phyloP scores from a whole-genome alignment of 2,888 invertebrate species.

The Phengaris alcon region DNA sequence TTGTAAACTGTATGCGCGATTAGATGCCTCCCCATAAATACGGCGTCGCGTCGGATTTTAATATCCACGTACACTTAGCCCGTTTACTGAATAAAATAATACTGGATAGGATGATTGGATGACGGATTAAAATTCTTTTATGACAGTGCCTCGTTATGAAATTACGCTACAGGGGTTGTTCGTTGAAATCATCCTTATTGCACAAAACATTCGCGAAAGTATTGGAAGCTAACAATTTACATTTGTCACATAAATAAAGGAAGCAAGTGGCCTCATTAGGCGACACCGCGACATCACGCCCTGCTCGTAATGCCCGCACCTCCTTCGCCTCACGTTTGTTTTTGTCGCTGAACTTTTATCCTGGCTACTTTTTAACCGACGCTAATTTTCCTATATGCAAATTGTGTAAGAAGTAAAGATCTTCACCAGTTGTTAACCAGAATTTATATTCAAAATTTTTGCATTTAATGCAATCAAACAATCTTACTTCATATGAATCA shows the following conservation, averaged over 20 bases:
- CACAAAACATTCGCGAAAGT: conserved; percentile 65
- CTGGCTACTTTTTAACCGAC: conserved; percentile 41
- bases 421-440: too few species aligned
- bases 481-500: too few species aligned
- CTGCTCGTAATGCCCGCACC: conserved; percentile 46
- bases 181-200: conserved; percentile 44
- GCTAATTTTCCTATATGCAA: conserved; percentile 13
- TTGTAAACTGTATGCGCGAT: conserved; percentile 72
- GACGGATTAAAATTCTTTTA: not conserved
- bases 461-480: too few species aligned
- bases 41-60: conserved; percentile 45
- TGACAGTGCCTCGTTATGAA: not conserved
- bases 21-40: conserved; percentile 58
- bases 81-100: conserved; percentile 27
- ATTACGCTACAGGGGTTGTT: not conserved
- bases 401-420: not conserved
- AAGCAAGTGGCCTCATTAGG: conserved; percentile 69
- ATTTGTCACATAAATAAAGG: conserved; percentile 75
- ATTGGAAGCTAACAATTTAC: conserved; percentile 57
- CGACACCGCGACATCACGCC: conserved; percentile 49
- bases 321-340: conserved; percentile 56
- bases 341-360: conserved; percentile 61
- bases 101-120: conserved; percentile 15
- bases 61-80: conserved; percentile 50
- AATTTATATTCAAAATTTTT: too few species aligned